Conservation (phyloP, 2,113 vertebrate species). For the Archilochus colubris region DNA sequence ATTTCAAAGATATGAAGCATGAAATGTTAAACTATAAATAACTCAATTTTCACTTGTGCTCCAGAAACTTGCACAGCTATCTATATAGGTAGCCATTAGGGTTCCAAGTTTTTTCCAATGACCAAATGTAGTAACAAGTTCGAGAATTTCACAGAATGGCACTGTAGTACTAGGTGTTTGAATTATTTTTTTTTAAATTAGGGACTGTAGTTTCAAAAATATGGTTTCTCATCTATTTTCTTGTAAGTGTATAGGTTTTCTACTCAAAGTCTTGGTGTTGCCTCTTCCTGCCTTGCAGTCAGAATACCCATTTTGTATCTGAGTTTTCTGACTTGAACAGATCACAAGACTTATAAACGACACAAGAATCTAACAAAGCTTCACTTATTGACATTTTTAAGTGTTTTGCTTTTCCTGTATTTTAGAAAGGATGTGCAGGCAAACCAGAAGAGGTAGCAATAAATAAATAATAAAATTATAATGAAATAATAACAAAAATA, state of each 20-base stretch:
- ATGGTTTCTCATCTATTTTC: background rate
- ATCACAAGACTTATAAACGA: background rate
- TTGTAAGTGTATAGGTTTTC: background rate
- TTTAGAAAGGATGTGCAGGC: background rate
- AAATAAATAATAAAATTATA: too few species aligned
- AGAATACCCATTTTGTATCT: background rate
- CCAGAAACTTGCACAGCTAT: background rate
- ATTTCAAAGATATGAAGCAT: slow-evolving; percentile 21
- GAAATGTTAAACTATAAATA: slow-evolving; percentile 1
- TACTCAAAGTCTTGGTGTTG: background rate
- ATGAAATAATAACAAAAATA: background rate
- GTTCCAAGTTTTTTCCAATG: background rate
- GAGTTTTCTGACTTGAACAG: background rate
- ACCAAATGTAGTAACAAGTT: background rate
- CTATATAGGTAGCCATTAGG: background rate
- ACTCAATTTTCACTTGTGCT: background rate
- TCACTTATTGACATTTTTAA: background rate
- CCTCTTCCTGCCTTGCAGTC: background rate
- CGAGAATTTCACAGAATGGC: background rate
- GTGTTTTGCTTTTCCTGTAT: background rate
- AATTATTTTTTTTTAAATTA: background rate
- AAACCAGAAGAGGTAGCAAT: background rate
- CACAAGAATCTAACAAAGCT: background rate
- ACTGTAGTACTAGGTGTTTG: background rate
- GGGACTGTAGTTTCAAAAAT: background rate